phyloP scores from a whole-genome alignment of 2,888 invertebrate genomes.

The Dryobota labecula region DNA sequence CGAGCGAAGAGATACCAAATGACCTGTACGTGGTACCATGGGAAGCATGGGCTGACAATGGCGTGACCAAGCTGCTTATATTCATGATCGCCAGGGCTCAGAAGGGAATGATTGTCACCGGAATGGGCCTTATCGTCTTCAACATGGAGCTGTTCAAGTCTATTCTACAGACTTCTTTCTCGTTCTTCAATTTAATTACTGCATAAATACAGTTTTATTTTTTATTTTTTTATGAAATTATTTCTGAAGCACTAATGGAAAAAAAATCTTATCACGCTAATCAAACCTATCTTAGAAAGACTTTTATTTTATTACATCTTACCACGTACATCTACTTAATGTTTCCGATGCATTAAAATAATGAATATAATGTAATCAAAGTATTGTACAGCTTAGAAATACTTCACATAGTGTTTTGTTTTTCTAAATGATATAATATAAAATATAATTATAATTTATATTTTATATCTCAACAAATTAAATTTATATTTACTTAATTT shows the following conservation, averaged over 20 bases:
- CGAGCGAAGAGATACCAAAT: conserved; percentile 72
- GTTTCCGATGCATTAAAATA: neutral
- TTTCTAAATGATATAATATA: no score
- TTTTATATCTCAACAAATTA: no score
- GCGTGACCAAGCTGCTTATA: conserved; percentile 71
- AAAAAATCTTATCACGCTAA: neutral
- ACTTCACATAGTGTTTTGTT: neutral
- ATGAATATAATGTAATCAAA: neutral
- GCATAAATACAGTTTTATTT: conserved; percentile 40
- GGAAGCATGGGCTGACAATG: conserved; percentile 75
- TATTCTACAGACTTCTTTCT: conserved; percentile 82
- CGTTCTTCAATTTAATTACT: conserved; percentile 81
- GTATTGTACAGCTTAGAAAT: neutral
- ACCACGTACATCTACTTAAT: neutral
- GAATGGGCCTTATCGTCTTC: conserved; percentile 76
- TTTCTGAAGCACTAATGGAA: neutral
- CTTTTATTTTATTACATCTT: neutral
- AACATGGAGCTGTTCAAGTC: conserved; percentile 83
- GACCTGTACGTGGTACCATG: conserved; percentile 77
- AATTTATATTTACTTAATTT: no score
- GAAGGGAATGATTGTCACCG: conserved; percentile 74
- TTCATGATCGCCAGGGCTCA: conserved; percentile 81
- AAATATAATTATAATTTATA: no score
- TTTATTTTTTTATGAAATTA: neutral
- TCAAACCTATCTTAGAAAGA: neutral